Conservation (phyloP, 2,888 invertebrate species). For the Anorthoa munda region DNA sequence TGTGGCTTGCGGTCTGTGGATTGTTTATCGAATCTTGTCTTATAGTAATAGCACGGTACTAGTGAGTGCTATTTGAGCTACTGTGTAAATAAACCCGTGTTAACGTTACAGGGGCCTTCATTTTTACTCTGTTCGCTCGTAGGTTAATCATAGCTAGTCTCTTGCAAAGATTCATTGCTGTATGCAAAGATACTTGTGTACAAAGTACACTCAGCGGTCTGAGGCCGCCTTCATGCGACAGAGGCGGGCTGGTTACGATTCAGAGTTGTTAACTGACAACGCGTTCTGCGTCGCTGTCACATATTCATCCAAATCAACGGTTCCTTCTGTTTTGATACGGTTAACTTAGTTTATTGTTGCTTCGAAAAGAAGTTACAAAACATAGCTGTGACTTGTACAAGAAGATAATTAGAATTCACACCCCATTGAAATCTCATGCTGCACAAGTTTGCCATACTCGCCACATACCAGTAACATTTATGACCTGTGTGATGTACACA, state of each 20-base stretch:
- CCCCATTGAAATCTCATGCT: slow-evolving; percentile 28
- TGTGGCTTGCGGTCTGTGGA: slow-evolving; percentile 9
- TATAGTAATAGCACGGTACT: slow-evolving; percentile 23
- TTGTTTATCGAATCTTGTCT: slow-evolving; percentile 34
- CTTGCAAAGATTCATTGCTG: slow-evolving; percentile 24
- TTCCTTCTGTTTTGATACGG: background rate
- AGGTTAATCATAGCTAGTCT: slow-evolving; percentile 29
- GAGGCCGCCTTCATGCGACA: background rate
- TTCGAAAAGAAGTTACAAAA: slow-evolving; percentile 16
- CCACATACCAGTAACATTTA: slow-evolving; percentile 38
- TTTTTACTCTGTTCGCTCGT: slow-evolving; percentile 38
- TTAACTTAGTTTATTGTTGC: slow-evolving; percentile 1
- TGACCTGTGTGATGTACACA: slow-evolving; percentile 46
- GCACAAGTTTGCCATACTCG: slow-evolving; percentile 45
- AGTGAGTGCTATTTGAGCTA: slow-evolving; percentile 37
- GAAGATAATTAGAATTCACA: background rate
- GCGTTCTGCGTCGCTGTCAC: background rate
- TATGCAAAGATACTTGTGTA: slow-evolving; percentile 40
- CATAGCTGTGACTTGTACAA: background rate
- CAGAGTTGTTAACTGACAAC: background rate
- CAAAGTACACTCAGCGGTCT: slow-evolving; percentile 18
- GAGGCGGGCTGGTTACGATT: background rate
- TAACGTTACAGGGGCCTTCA: slow-evolving; percentile 42
- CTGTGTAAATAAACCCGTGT: slow-evolving; percentile 50
- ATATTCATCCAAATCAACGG: slow-evolving; percentile 10